These are phyloP conservation scores for Muscicapa striata DNA, from an alignment of 2,797 vertebrate species.

Conservation along the genomic window DNA sequence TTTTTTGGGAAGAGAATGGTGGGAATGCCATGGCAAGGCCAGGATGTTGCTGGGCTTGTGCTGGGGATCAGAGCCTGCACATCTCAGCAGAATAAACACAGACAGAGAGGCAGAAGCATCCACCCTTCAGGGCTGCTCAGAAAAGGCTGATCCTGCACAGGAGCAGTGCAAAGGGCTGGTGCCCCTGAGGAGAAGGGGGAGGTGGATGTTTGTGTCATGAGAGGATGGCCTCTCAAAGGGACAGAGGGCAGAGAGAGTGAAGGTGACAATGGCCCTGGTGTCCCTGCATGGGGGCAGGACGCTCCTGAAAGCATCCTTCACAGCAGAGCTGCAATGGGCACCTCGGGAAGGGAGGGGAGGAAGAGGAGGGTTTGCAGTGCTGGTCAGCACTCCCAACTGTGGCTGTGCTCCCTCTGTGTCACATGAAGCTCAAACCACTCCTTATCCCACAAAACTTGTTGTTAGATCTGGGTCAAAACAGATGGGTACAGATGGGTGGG, in stretches of 20 bases:
- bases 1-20: background rate
- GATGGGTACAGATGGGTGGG: constrained; percentile 50
- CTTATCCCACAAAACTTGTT: background rate
- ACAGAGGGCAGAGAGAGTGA: background rate
- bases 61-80: background rate
- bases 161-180: background rate
- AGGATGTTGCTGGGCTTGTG: accelerated
- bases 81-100: background rate
- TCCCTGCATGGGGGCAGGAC: background rate
- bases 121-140: background rate
- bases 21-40: background rate
- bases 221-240: background rate
- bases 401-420: background rate
- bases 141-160: background rate
- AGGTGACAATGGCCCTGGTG: background rate
- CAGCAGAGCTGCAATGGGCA: background rate
- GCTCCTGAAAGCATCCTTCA: background rate
- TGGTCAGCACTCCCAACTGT: accelerated
- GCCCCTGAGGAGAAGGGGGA: background rate
- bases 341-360: background rate
- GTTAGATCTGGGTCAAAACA: background rate
- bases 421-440: background rate
- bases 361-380: background rate
- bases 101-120: background rate
- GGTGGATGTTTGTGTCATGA: background rate